Evolutionary conservation across 2,797 vertebrate species (phyloP).

Genomic region (Lerista edwardsae): DNA sequence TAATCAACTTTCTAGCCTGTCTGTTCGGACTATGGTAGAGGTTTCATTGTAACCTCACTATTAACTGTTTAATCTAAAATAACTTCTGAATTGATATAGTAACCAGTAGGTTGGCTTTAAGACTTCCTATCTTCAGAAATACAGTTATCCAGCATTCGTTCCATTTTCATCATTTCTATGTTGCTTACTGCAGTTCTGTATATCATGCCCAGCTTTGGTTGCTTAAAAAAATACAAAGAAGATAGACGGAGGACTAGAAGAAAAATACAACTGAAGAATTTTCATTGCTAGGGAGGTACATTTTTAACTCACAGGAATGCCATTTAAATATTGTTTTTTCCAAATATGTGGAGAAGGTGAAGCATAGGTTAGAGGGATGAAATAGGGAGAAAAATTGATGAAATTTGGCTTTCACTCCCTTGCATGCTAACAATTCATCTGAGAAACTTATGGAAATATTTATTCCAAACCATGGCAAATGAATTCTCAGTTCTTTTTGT

Average conservation of each 20-base stretch:
- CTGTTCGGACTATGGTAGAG: too few relatives aligned
- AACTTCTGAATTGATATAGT: background rate
- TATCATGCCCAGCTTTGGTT: background rate
- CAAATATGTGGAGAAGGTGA: conserved; percentile 32
- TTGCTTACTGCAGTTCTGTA: background rate
- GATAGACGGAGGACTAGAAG: conserved; percentile 24
- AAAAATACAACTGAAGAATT: conserved; percentile 42
- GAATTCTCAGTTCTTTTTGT: conserved; percentile 49
- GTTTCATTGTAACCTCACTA: too few relatives aligned
- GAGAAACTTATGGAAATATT: conserved; percentile 53
- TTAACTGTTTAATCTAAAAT: conserved; percentile 20
- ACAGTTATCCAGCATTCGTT: background rate
- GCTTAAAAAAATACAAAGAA: conserved; percentile 27
- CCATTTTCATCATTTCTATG: background rate
- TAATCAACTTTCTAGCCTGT: too few relatives aligned
- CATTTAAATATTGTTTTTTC: conserved; percentile 44
- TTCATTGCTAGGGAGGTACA: conserved; percentile 23
- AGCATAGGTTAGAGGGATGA: conserved; percentile 35
- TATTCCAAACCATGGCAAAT: conserved; percentile 54
- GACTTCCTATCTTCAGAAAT: background rate
- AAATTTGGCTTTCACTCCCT: conserved; percentile 40
- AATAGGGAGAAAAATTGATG: conserved; percentile 42
- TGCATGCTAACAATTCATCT: conserved; percentile 46
- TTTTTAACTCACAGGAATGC: conserved; percentile 37
- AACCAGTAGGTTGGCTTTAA: conserved; percentile 15